These are phyloP conservation scores for Formica selysi DNA, from an alignment of 1,140 invertebrate species.

Conservation along the genomic window DNA sequence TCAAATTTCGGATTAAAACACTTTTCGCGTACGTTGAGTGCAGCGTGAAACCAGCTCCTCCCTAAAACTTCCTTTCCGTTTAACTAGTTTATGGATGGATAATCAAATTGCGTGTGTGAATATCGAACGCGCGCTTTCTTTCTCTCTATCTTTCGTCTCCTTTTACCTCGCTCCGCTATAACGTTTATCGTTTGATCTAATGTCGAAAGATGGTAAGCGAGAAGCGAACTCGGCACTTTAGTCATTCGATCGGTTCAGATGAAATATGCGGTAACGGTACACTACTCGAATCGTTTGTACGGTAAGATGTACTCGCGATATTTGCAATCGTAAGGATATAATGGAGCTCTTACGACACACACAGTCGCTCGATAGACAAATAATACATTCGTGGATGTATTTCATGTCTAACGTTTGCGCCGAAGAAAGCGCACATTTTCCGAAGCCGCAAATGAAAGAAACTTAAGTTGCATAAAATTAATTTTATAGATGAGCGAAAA, in stretches of 20 bases:
- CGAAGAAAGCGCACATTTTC: constrained; percentile 11
- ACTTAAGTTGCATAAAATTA: neutral
- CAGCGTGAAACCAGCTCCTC: constrained; percentile 25
- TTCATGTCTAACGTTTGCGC: constrained; percentile 25
- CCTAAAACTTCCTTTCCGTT: constrained; percentile 26
- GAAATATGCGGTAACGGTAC: constrained; percentile 50
- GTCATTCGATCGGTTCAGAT: constrained; percentile 66
- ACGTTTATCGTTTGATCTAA: constrained; percentile 24
- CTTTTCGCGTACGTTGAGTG: neutral
- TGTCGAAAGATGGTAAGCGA: constrained; percentile 39
- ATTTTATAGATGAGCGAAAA: too few species aligned
- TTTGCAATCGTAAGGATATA: constrained; percentile 43
- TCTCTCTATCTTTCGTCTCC: neutral
- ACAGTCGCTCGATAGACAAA: neutral
- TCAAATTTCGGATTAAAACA: constrained; percentile 35
- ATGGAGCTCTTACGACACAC: constrained; percentile 45
- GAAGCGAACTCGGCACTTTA: constrained; percentile 26
- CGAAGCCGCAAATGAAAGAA: neutral
- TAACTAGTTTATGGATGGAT: constrained; percentile 6
- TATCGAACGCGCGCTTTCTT: constrained; percentile 10
- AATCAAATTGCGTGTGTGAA: constrained; percentile 10
- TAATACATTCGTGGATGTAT: constrained; percentile 32
- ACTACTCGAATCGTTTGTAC: constrained; percentile 26
- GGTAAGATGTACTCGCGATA: constrained; percentile 33
- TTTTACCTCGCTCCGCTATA: neutral